Percentiles rank a stretch among this genome's conserved stretches.
These are phyloP conservation scores for Physocephala rufipes DNA, from an alignment of 2,888 invertebrate species.

Conservation along the genomic window DNA sequence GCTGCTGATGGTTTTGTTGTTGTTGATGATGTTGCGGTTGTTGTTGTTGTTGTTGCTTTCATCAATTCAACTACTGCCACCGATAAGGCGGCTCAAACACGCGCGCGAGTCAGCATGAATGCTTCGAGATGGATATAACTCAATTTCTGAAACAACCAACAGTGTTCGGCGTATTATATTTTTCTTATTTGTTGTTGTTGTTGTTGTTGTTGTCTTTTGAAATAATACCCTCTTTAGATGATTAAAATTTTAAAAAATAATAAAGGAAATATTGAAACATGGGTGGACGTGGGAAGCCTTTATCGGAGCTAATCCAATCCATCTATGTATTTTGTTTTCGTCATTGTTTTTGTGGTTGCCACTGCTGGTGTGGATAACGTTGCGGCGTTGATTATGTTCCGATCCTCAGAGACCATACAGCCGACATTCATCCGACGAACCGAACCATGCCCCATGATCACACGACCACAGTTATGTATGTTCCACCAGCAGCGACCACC, in stretches of 20 bases:
- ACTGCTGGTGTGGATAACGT: neutral
- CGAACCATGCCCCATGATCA: neutral
- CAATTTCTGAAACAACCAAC: slow-evolving; percentile 26
- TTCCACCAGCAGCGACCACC: slow-evolving; percentile 17
- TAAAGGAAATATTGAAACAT: too few species aligned
- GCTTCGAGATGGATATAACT: slow-evolving; percentile 31
- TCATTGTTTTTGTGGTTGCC: neutral
- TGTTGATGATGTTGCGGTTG: neutral
- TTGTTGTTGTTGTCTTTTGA: neutral
- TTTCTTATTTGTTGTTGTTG: neutral
- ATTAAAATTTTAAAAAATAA: too few species aligned
- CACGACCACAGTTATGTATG: neutral
- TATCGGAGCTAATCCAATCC: too few species aligned
- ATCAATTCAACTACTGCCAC: neutral
- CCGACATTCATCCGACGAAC: neutral
- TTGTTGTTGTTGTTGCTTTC: neutral
- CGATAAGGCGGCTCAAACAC: too few species aligned
- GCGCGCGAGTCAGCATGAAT: slow-evolving; percentile 11
- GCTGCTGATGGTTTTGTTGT: neutral
- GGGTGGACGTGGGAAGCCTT: too few species aligned
- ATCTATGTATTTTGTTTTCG: neutral
- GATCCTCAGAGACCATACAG: too few species aligned
- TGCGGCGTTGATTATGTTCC: neutral
- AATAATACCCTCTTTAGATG: neutral
- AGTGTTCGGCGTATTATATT: too few species aligned